Evolutionary conservation across 2,113 vertebrate genomes (phyloP).

Genomic region (Python bivittatus): DNA sequence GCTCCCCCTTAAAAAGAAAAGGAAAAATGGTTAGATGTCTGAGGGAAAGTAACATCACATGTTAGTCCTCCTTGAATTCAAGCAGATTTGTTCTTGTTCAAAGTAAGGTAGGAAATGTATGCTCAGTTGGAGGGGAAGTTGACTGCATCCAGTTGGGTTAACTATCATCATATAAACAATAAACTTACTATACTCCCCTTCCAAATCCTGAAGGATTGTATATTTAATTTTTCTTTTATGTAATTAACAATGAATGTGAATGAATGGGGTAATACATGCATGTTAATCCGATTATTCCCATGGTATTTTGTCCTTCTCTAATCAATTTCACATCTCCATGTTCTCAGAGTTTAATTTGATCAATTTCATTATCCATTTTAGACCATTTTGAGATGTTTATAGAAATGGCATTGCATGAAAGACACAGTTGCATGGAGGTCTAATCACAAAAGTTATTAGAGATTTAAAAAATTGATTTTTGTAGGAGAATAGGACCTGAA

Average conservation of each 20-base stretch:
- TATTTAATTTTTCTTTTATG: background rate
- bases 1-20: constrained; percentile 61
- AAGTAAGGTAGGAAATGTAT: background rate
- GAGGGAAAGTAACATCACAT: background rate
- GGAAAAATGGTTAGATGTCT: background rate
- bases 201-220: background rate
- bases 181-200: background rate
- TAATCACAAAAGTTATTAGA: background rate
- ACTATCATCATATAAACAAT: background rate
- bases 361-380: background rate
- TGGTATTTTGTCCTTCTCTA: background rate
- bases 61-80: background rate
- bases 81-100: background rate
- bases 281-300: background rate
- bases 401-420: background rate
- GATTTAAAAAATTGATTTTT: background rate
- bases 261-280: background rate
- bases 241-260: background rate
- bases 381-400: background rate
- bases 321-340: background rate
- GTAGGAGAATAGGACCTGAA: background rate
- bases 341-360: background rate
- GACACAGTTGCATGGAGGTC: background rate
- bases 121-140: background rate
- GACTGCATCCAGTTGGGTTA: background rate